Base-by-base conservation (phyloP, 1,140 invertebrate species). In the Heliconius eleuchia region DNA sequence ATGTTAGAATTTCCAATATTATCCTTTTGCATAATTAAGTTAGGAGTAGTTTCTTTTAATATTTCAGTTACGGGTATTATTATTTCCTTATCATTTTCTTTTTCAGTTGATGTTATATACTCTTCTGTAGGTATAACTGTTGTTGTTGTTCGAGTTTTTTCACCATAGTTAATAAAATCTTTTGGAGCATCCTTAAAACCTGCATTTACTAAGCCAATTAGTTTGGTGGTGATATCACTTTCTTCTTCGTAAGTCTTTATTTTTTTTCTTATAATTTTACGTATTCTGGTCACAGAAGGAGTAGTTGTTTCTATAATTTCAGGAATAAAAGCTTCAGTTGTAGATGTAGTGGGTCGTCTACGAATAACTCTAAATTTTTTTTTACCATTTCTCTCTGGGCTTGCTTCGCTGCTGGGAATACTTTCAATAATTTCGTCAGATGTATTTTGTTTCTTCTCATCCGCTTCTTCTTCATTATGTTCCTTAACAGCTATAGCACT, bases 401-500 rank as follows among this genome's bases (percentile, higher is more conserved):
- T 73, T 34, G 83, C 74, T 84, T 91, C 89, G 42, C 84, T 88
- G 34, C 82, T 78, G 46, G 84, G 77, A 73, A 66, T 74, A 79
- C 74, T 81, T 81, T 92, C 90, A 73, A 84, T 81, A 57, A 84
- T 80, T 70, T 83, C 85, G 57, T 81, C 72, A n/a, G 86, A 82
- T 75, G 72, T 13, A 71, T 89, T 89, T 72, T 88, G 88, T 46
- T 81, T 82, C 66, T 85, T 82, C 77, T 87, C 80, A 16, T 80
- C 80, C 74, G 86, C 82, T 37, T 83, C 80, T 60, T 79, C 84
- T 71, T 91, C 88, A 19, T 92, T 87, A 42, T 94, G 91, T 88
- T 95, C 92, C 82, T 95, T 95, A 92, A 96, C 95, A 84, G 94
- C 91, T 82, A 96, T 95, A 73, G 95, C 95, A 82, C 92, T 95